Conservation (phyloP, 2,888 invertebrate species). For the Alcis repandata region DNA sequence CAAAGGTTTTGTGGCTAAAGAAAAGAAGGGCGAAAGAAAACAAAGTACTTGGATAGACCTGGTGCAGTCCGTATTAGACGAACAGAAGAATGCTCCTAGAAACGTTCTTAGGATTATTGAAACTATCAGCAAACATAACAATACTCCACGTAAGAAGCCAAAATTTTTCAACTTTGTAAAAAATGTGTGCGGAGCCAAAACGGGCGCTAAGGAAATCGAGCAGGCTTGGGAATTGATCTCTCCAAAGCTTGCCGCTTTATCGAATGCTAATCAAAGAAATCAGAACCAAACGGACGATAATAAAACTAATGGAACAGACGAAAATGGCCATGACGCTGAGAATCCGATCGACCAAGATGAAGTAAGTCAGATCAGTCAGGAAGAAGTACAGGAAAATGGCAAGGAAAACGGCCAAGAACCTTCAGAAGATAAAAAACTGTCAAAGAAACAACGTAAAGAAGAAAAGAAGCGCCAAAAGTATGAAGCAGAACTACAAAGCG, state of each 20-base stretch:
- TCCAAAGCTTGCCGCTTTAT: conserved; percentile 83
- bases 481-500: conserved; percentile 79
- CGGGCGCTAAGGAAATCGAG: conserved; percentile 86
- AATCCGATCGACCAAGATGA: conserved; percentile 45
- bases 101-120: conserved; percentile 88
- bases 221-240: conserved; percentile 89
- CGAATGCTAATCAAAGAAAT: conserved; percentile 65
- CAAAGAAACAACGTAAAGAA: conserved; percentile 81
- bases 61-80: conserved; percentile 88
- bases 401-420: conserved; percentile 49
- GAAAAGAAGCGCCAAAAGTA: conserved; percentile 81
- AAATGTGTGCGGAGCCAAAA: conserved; percentile 87
- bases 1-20: conserved; percentile 91
- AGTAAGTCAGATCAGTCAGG: conserved; percentile 39
- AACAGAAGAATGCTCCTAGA: conserved; percentile 83
- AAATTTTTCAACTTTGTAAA: conserved; percentile 93
- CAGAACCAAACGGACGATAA: conserved; percentile 54
- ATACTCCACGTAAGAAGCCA: conserved; percentile 94
- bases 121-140: conserved; percentile 89
- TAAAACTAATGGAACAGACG: conserved; percentile 41
- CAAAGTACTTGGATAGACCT: conserved; percentile 94
- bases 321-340: conserved; percentile 46
- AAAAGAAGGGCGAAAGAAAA: conserved; percentile 94
- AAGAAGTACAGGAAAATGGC: conserved; percentile 43
- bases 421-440: conserved; percentile 62